Conservation (phyloP, 2,888 invertebrate species). For the Byasa hedistus region DNA sequence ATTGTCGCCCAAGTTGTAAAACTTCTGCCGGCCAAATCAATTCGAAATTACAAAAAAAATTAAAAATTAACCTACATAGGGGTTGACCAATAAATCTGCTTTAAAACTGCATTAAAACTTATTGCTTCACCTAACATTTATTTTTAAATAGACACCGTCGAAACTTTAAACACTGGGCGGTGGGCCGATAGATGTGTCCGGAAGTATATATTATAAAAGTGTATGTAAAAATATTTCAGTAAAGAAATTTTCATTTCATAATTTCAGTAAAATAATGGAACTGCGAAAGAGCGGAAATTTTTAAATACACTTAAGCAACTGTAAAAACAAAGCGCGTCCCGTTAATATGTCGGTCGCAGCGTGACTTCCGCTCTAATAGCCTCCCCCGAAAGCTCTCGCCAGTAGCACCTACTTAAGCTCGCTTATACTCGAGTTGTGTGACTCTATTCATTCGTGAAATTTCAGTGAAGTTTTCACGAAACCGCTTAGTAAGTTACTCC, state of each 20-base stretch:
- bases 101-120: too few species aligned
- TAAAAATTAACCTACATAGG: too few species aligned
- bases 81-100: too few species aligned
- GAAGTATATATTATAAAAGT: too few species aligned
- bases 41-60: too few species aligned
- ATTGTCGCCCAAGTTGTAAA: too few species aligned
- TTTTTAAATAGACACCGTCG: too few species aligned
- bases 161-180: too few species aligned
- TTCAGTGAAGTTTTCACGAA: not conserved
- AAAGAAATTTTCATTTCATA: not conserved
- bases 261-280: not conserved
- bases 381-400: constrained; percentile 49
- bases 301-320: constrained; percentile 16
- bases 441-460: not conserved
- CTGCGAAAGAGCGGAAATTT: not conserved
- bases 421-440: constrained; percentile 50
- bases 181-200: too few species aligned
- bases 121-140: too few species aligned
- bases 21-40: too few species aligned
- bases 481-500: too few species aligned
- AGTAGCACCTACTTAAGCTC: constrained; percentile 46
- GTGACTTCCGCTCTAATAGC: constrained; percentile 42
- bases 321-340: constrained; percentile 18
- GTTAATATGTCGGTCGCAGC: constrained; percentile 16
- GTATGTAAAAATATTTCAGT: not conserved